These are phyloP conservation scores for Phataginus tetradactyla DNA, from an alignment of 2,797 vertebrate species.

Conservation along the genomic window DNA sequence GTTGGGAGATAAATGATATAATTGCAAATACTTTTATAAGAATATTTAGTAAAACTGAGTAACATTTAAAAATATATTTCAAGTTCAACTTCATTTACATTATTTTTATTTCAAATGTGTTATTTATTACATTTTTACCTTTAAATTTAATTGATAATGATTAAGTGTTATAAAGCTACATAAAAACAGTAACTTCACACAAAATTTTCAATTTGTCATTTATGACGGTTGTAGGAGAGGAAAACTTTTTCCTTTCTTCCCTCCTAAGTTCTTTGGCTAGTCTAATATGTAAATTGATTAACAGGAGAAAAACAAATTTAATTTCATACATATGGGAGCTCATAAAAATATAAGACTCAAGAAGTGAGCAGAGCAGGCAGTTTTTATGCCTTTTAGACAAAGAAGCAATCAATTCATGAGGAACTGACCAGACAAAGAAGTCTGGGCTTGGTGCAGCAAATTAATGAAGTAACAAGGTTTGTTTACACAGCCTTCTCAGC, in stretches of 20 bases:
- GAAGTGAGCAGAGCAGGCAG: not conserved
- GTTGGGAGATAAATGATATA: not conserved
- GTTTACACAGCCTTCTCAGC: not conserved
- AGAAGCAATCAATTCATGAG: not conserved
- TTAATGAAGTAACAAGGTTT: not conserved
- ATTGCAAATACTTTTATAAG: not conserved
- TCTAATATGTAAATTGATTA: not conserved
- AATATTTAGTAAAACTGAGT: not conserved
- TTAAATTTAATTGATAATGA: slow-evolving; percentile 5
- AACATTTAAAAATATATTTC: not conserved
- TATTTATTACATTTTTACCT: slow-evolving; percentile 6
- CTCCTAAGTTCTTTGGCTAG: no score
- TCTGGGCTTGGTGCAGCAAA: no score
- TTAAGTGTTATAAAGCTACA: not conserved
- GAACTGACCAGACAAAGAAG: no score
- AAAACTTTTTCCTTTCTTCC: not conserved
- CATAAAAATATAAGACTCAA: not conserved
- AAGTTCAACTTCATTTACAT: not conserved
- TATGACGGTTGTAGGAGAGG: not conserved
- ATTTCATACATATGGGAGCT: not conserved
- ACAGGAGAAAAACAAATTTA: not conserved
- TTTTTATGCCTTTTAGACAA: not conserved
- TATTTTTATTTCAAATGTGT: not conserved
- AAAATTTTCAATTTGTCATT: slow-evolving; percentile 23
- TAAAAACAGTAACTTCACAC: not conserved